A percentile compares a stretch with the other conserved stretches of the same genome.
phyloP scores from a whole-genome alignment of 2,797 vertebrate species.

The Acomys russatus region DNA sequence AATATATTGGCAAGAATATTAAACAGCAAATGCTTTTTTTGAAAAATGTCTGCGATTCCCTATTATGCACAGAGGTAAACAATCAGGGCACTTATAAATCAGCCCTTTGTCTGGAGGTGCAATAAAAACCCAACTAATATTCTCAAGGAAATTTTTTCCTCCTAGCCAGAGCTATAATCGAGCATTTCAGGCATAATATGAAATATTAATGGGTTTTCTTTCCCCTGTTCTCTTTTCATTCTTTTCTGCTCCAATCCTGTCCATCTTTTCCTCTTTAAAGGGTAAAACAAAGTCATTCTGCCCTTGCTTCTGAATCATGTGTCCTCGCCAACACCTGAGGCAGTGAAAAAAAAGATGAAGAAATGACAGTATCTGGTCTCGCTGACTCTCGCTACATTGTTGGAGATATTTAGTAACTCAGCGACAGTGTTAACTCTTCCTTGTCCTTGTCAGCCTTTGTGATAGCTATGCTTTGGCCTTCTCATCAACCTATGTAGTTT shows the following conservation, averaged over 20 bases:
- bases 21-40: background rate
- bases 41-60: background rate
- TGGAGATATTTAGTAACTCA: conserved; percentile 51
- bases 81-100: conserved; percentile 24
- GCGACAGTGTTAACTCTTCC: conserved; percentile 62
- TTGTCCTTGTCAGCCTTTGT: background rate
- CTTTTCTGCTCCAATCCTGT: conserved; percentile 20
- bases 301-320: conserved; percentile 73
- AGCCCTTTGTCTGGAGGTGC: conserved; percentile 36
- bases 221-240: conserved; percentile 11
- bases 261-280: conserved; percentile 63
- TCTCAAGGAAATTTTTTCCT: conserved; percentile 60
- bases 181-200: conserved; percentile 39
- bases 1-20: background rate
- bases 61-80: background rate
- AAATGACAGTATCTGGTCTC: conserved; percentile 74
- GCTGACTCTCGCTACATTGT: conserved; percentile 20
- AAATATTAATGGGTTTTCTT: conserved; percentile 65
- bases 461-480: background rate
- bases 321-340: conserved; percentile 72
- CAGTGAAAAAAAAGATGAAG: conserved; percentile 71
- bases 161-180: conserved; percentile 33
- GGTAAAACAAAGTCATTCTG: conserved; percentile 79
- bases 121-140: conserved; percentile 46
- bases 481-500: background rate